Percentiles rank a stretch among this genome's conserved stretches.
These are phyloP conservation scores for Yoshiicerus persimilis DNA, from an alignment of 1,140 invertebrate genomes.

Conservation along the genomic window DNA sequence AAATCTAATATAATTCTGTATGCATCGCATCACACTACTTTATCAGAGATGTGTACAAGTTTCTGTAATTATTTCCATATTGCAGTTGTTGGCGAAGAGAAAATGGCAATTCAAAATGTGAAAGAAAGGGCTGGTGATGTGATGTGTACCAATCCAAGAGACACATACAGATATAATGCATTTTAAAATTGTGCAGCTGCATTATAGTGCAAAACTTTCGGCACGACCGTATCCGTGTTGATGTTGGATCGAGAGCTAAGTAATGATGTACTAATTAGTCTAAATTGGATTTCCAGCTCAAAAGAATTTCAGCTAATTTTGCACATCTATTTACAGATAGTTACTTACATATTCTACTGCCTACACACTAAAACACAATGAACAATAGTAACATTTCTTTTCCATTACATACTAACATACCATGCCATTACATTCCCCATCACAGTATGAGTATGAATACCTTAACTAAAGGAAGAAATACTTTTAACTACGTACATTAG, in stretches of 20 bases:
- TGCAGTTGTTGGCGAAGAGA: neutral
- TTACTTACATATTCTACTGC: neutral
- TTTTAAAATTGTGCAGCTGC: neutral
- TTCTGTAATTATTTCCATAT: neutral
- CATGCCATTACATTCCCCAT: neutral
- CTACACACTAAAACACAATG: neutral
- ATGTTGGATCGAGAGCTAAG: neutral
- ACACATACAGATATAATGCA: neutral
- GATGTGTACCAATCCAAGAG: neutral
- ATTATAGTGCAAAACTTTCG: neutral
- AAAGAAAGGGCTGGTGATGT: neutral
- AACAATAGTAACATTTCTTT: constrained; percentile 6
- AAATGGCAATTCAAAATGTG: neutral
- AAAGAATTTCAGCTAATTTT: constrained; percentile 11
- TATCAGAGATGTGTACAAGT: neutral
- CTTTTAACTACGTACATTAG: no score
- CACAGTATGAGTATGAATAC: no score
- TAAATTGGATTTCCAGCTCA: constrained; percentile 9
- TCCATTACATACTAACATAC: neutral
- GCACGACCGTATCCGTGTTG: neutral
- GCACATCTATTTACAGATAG: neutral
- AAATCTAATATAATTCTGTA: neutral
- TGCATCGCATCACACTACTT: neutral
- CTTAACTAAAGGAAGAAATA: no score
- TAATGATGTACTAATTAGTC: constrained; percentile 18